Conservation (phyloP, 1,140 invertebrate genomes). For the Rhynchophorus ferrugineus region DNA sequence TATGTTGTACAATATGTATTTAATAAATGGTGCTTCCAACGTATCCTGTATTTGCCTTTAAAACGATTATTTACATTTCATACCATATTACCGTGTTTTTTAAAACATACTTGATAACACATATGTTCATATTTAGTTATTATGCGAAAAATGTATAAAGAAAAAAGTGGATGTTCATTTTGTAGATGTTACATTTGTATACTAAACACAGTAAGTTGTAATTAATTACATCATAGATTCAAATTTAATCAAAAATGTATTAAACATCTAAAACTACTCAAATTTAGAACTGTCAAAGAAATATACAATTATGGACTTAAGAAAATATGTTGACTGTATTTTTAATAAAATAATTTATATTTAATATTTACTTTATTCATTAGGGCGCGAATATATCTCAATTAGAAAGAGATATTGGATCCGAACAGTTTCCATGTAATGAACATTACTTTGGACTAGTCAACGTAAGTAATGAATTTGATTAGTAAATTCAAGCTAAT, state of each 20-base stretch:
- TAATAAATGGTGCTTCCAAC: not conserved
- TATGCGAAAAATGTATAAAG: no score
- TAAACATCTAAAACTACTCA: no score
- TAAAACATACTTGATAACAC: not conserved
- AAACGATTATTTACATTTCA: not conserved
- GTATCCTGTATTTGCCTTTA: not conserved
- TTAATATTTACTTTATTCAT: conserved; percentile 28
- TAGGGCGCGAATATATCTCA: conserved; percentile 97
- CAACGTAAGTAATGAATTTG: conserved; percentile 65
- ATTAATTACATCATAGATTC: no score
- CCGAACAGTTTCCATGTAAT: conserved; percentile 94
- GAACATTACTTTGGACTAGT: conserved; percentile 98
- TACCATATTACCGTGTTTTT: not conserved
- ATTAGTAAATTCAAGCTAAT: conserved; percentile 11
- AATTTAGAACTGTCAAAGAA: no score
- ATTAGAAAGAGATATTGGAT: conserved; percentile 94
- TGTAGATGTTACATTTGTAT: no score
- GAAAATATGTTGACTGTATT: no score
- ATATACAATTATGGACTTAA: no score
- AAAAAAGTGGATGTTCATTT: no score
- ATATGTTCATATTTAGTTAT: not conserved
- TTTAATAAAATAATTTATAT: conserved; percentile 9
- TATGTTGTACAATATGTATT: not conserved
- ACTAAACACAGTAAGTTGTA: no score
- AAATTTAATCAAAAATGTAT: no score